phyloP scores from a whole-genome alignment of 2,113 vertebrate species.

The Vanacampus margaritifer region DNA sequence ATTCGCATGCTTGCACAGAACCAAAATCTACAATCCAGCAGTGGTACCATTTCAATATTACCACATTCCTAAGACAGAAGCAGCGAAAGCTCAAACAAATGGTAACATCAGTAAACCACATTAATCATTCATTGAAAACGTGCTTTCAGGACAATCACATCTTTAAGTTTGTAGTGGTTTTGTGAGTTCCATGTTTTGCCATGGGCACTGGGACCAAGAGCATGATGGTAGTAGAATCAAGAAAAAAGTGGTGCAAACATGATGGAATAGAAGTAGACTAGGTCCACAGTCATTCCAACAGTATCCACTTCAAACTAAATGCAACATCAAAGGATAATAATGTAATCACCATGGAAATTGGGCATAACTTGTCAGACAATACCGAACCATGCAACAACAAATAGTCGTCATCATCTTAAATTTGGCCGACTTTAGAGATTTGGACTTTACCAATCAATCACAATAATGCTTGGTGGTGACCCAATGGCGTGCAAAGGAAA shows the following conservation, averaged over 20 bases:
- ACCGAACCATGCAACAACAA: not conserved
- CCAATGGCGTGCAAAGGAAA: too few species aligned
- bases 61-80: not conserved
- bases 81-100: not conserved
- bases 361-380: not conserved
- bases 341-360: not conserved
- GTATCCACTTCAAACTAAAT: not conserved
- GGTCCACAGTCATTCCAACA: not conserved
- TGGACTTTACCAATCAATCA: not conserved
- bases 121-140: not conserved
- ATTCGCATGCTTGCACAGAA: conserved; percentile 1
- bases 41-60: not conserved
- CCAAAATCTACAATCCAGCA: conserved; percentile 3
- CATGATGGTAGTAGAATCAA: not conserved
- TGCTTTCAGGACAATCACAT: not conserved
- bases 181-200: conserved; percentile 21
- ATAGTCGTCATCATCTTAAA: not conserved
- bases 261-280: not conserved
- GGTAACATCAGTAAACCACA: not conserved
- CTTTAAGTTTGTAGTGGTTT: not conserved
- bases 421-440: not conserved
- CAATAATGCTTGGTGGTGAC: too few species aligned
- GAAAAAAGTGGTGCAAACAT: not conserved
- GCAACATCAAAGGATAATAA: not conserved
- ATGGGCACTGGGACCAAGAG: conserved; percentile 1